Evolutionary conservation across 2,797 vertebrate genomes (phyloP).

Genomic region (Sebastolobus altivelis): DNA sequence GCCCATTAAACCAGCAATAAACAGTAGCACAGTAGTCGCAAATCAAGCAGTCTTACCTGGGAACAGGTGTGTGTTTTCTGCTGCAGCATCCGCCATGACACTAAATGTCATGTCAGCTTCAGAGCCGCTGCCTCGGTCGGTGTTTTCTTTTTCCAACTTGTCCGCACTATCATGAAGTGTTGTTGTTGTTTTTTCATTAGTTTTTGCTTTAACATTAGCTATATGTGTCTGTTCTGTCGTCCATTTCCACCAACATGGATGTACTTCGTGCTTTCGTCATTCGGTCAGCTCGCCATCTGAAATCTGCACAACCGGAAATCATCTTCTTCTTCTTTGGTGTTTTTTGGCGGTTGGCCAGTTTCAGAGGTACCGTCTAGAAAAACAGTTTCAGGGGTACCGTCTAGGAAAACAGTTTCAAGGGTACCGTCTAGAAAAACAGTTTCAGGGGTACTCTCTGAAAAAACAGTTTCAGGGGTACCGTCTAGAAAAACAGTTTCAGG

Average conservation of each 20-base stretch:
- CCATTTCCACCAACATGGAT: background rate
- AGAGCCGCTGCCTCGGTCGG: fast-evolving
- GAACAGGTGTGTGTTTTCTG: too few relatives aligned
- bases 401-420: too few relatives aligned
- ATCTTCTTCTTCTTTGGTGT: too few relatives aligned
- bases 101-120: background rate
- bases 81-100: too few relatives aligned
- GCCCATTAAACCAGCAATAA: background rate
- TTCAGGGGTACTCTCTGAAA: too few relatives aligned
- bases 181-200: background rate
- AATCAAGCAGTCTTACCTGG: background rate
- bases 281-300: background rate
- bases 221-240: background rate
- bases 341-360: too few relatives aligned
- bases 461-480: too few relatives aligned
- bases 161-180: background rate
- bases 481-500: too few relatives aligned
- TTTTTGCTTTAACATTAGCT: background rate
- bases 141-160: background rate
- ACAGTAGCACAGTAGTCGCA: background rate
- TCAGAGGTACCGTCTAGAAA: too few relatives aligned
- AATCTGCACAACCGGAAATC: background rate
- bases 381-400: too few relatives aligned
- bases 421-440: too few relatives aligned
- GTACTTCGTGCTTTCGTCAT: background rate